Base-by-base conservation (phyloP, 2,797 vertebrate genomes). In the Semotilus atromaculatus region DNA sequence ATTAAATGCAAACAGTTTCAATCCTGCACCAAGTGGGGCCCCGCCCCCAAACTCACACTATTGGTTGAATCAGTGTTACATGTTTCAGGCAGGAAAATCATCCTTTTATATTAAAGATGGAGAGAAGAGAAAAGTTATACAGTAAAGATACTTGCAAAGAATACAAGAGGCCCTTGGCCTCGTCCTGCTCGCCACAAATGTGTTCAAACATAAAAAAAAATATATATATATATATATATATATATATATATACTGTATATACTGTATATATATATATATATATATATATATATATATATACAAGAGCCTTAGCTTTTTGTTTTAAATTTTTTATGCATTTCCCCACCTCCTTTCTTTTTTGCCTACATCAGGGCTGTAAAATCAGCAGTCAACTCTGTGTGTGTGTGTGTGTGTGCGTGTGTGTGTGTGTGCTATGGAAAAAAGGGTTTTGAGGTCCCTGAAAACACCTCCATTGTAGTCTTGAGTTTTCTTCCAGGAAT, bases 391-490 rank as follows among this genome's bases (percentile, higher is more conserved):
- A 68, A 55, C 60, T n/a, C n/a, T 36, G 34, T 36, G 1, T 36
- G 5, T 5, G 1, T 36, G 34, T 36, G 5, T 36, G 38, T 9
- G 38, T 38, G 38, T 38, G 13, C n/a, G 68, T 70, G 48, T 36
- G 48, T 55, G 45, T 67, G 60, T 9, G 55, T 45, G 53, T 31
- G 14, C 53, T 14, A 53, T 26, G 26, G 64, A 34, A 43, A 68
- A n/a, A 38, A 68, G 18, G 34, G 45, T 67, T 83, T 83, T 76
- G 72, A 83, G 82, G 82, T 83, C 43, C 43, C 43, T 43, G 40
- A 31, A 43, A 43, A 43, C 0, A 3, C 40, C 40, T 13, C 40
- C 11, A 43, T 43, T n/a, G n/a, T n/a, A n/a, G n/a, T n/a, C n/a
- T n/a, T 13, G 40, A 43, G 43, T 43, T 43, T 43, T 43, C 43